These are phyloP conservation scores for Microctonus aethiopoides DNA, from an alignment of 2,888 invertebrate genomes.

Conservation along the genomic window DNA sequence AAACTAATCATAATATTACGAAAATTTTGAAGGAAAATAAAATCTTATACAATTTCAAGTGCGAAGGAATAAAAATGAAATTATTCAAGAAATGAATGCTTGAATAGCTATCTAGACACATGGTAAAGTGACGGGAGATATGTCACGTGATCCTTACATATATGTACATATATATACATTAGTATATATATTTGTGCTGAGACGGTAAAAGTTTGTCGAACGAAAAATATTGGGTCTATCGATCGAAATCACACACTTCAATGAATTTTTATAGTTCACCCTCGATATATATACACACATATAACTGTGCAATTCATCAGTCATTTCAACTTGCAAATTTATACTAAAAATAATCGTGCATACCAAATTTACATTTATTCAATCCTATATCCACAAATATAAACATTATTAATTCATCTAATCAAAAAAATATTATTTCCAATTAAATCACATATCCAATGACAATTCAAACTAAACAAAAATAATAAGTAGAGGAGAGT, in stretches of 20 bases:
- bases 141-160: not conserved
- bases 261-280: conserved; percentile 40
- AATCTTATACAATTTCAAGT: not conserved
- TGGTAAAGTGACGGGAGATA: not conserved
- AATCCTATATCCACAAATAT: not conserved
- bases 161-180: not conserved
- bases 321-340: conserved; percentile 29
- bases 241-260: conserved; percentile 38
- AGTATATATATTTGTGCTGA: conserved; percentile 6
- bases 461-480: not conserved
- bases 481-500: too few relatives aligned
- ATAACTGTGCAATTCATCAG: conserved; percentile 42
- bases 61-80: not conserved
- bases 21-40: conserved; percentile 3
- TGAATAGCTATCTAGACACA: not conserved
- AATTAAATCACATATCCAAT: too few relatives aligned
- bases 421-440: not conserved
- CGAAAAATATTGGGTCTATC: conserved; percentile 34
- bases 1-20: too few relatives aligned
- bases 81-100: not conserved
- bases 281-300: too few relatives aligned
- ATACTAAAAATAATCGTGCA: conserved; percentile 28
- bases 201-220: conserved; percentile 33
- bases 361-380: not conserved
- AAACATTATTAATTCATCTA: not conserved